Base-by-base conservation (phyloP, 2,113 vertebrate genomes). In the Corvus cornix region DNA sequence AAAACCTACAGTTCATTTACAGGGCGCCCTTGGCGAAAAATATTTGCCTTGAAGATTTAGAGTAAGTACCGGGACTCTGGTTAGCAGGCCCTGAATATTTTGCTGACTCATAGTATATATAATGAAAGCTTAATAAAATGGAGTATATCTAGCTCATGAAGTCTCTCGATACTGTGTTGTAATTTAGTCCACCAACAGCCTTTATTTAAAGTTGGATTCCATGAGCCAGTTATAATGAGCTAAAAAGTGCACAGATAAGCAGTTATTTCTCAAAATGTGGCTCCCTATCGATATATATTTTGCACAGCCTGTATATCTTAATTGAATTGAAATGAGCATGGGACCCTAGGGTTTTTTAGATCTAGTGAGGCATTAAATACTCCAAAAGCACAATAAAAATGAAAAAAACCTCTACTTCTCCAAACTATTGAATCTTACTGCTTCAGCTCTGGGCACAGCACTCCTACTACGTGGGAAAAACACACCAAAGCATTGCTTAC, bases 131-230 rank as follows among this genome's bases (percentile, higher is more conserved):
- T 93, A 95, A 95, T 95, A 96, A 93, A 91, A 95, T 70, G 70
- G 79, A 91, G 78, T 94, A 75, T 81, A 93, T 94, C 77, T 93
- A 91, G 87, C 93, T 95, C 89, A 51, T 51, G 80, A 92, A 90
- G 82, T 87, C 93, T 96, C 93, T 90, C 78, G 95, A 80, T 93
- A 94, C 63, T 26, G 13, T 91, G 49, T 93, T 95, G 93, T 95
- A 97, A 97, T 97, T 97, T 95, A 97, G 93, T 96, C 94, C 94
- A 94, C 95, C 96, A 96, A 94, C 76, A 95, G 93, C 87, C 60
- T 96, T 96, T 97, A 96, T 95, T 96, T 97, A 96, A 97, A 92
- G 92, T 72, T 96, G 77, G 79, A 77, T 96, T 97, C 80, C 74
- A 83, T 66, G 89, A 84, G 84, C 84, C 90, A 89, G 69, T 85